Evolutionary conservation across 1,140 invertebrate genomes (phyloP).

Genomic region (Drosophila hydei): DNA sequence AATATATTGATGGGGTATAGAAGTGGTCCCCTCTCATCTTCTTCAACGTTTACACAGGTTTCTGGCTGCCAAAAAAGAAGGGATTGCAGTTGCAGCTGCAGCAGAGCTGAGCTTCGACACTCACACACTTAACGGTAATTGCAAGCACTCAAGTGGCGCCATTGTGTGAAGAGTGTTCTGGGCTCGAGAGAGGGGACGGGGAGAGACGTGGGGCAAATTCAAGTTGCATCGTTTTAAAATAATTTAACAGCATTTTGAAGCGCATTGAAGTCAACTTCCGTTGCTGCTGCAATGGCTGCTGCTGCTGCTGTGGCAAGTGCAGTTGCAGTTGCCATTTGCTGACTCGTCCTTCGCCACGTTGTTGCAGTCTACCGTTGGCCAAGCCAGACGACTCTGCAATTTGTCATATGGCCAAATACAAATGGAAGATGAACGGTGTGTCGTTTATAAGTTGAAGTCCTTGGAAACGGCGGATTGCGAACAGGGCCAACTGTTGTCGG

Average conservation of each 20-base stretch:
- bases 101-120: slow-evolving; percentile 33
- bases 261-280: slow-evolving; percentile 78
- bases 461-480: slow-evolving; percentile 13
- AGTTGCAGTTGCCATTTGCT: slow-evolving; percentile 50
- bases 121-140: slow-evolving; percentile 71
- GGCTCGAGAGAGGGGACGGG: neutral
- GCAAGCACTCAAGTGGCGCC: slow-evolving; percentile 74
- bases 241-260: slow-evolving; percentile 80
- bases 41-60: neutral
- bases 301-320: slow-evolving; percentile 43
- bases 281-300: slow-evolving; percentile 35
- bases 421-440: slow-evolving; percentile 64
- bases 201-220: neutral
- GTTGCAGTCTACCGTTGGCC: slow-evolving; percentile 24
- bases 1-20: slow-evolving; percentile 36
- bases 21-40: neutral
- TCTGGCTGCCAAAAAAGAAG: slow-evolving; percentile 1
- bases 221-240: slow-evolving; percentile 73
- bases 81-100: slow-evolving; percentile 35
- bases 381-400: slow-evolving; percentile 64
- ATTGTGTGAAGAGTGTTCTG: slow-evolving; percentile 55
- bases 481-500: slow-evolving; percentile 16
- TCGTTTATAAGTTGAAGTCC: slow-evolving; percentile 39
- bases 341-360: slow-evolving; percentile 40
- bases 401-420: slow-evolving; percentile 79